These are phyloP conservation scores for Drosophila bifasciata DNA, from an alignment of 1,140 invertebrate genomes.

Conservation along the genomic window DNA sequence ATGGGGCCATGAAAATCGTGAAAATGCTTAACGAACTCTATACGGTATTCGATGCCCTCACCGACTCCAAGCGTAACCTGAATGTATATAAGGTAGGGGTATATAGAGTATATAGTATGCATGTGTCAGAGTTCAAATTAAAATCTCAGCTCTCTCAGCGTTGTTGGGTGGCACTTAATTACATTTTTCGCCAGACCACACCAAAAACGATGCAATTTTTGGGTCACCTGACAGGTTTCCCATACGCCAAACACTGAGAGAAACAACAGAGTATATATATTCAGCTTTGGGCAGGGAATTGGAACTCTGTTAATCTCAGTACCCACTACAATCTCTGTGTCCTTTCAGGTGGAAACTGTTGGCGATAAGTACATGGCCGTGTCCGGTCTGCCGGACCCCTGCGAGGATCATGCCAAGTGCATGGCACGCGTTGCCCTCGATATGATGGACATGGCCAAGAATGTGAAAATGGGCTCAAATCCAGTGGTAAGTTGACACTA, in stretches of 20 bases:
- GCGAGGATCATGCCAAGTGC: conserved; percentile 95
- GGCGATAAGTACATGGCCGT: conserved; percentile 99
- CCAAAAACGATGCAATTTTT: conserved; percentile 44
- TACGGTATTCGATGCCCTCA: conserved; percentile 95
- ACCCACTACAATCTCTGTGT: conserved; percentile 20
- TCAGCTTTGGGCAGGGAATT: no score
- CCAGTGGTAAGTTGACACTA: conserved; percentile 89
- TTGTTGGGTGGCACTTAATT: conserved; percentile 66
- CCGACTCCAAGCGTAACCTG: conserved; percentile 95
- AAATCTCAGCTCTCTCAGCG: conserved; percentile 11
- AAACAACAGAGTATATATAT: no score
- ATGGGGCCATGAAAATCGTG: conserved; percentile 96
- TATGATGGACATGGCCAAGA: conserved; percentile 96
- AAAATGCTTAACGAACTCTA: conserved; percentile 96
- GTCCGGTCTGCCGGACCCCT: conserved; percentile 96
- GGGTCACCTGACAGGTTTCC: conserved; percentile 52
- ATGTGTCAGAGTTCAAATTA: conserved; percentile 37
- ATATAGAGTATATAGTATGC: not conserved
- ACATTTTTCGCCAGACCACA: conserved; percentile 43
- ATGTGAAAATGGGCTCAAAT: conserved; percentile 93
- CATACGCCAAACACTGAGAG: conserved; percentile 3
- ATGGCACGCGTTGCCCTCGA: conserved; percentile 96
- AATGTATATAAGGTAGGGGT: conserved; percentile 95
- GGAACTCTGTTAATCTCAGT: no score
- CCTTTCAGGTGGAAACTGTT: conserved; percentile 97